A percentile compares a stretch with the other conserved stretches of the same genome.
phyloP scores from a whole-genome alignment of 2,113 vertebrate genomes.

The Microtus pennsylvanicus region DNA sequence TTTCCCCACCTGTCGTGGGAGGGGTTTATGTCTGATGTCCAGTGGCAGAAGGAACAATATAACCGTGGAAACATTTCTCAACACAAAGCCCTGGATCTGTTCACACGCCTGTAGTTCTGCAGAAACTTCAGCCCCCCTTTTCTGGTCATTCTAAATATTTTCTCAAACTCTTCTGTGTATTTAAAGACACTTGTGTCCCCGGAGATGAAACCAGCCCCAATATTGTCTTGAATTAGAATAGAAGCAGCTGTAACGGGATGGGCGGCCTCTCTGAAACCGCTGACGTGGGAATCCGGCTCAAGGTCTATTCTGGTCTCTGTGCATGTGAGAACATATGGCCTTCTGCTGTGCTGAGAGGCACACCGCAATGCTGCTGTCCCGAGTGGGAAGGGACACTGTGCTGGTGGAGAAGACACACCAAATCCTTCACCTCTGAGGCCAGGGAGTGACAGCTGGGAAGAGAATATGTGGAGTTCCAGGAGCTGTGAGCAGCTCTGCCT shows the following conservation, averaged over 20 bases:
- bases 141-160: conserved; percentile 7
- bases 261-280: conserved; percentile 28
- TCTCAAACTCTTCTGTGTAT: conserved; percentile 5
- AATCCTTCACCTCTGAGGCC: background rate
- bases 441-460: background rate
- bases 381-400: fast-evolving
- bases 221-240: conserved; percentile 45
- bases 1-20: background rate
- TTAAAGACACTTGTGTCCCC: background rate
- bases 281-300: background rate
- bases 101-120: background rate
- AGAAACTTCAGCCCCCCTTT: background rate
- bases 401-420: background rate
- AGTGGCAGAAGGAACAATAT: background rate
- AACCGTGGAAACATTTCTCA: background rate
- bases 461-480: background rate
- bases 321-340: background rate
- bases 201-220: background rate
- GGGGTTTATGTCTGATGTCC: background rate
- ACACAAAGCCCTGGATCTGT: background rate
- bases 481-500: background rate
- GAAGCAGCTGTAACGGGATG: conserved; percentile 33
- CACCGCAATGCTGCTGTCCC: fast-evolving
- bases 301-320: conserved; percentile 2
- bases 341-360: background rate